phyloP scores from a whole-genome alignment of 2,888 invertebrate species.

The Chrysotoxum bicinctum region DNA sequence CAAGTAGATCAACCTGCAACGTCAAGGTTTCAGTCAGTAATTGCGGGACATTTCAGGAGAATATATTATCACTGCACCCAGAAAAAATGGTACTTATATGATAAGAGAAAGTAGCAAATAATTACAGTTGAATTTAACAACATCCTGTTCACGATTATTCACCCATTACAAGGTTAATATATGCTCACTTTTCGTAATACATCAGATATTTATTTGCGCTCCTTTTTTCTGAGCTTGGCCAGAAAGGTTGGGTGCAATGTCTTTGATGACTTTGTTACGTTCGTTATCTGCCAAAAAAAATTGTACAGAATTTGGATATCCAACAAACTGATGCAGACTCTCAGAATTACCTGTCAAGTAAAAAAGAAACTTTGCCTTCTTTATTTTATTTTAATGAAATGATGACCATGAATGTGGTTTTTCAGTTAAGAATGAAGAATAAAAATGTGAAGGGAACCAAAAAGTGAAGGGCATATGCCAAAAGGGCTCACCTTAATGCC shows the following conservation, averaged over 20 bases:
- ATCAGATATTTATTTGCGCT: constrained; percentile 46
- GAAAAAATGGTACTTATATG: too few relatives aligned
- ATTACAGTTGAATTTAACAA: background rate
- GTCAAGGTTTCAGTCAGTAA: too few relatives aligned
- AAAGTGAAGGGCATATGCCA: constrained; percentile 21
- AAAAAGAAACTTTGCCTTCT: background rate
- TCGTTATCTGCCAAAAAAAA: background rate
- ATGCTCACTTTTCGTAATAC: constrained; percentile 13
- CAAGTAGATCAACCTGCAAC: too few relatives aligned
- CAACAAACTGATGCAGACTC: background rate
- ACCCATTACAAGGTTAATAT: background rate
- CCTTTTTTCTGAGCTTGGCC: background rate
- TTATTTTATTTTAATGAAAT: constrained; percentile 35
- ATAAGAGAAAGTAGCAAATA: too few relatives aligned
- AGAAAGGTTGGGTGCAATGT: constrained; percentile 2
- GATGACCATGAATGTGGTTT: constrained; percentile 30
- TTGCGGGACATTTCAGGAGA: too few relatives aligned
- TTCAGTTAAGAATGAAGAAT: background rate
- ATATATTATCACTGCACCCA: too few relatives aligned
- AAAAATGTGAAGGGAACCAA: constrained; percentile 7
- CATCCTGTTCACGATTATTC: background rate
- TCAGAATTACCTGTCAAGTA: constrained; percentile 44
- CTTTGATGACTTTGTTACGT: background rate
- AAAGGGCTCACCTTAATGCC: constrained; percentile 33
- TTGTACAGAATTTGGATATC: constrained; percentile 11